Conservation (phyloP, 1,140 invertebrate species). For the Zaprionus camerounensis region DNA sequence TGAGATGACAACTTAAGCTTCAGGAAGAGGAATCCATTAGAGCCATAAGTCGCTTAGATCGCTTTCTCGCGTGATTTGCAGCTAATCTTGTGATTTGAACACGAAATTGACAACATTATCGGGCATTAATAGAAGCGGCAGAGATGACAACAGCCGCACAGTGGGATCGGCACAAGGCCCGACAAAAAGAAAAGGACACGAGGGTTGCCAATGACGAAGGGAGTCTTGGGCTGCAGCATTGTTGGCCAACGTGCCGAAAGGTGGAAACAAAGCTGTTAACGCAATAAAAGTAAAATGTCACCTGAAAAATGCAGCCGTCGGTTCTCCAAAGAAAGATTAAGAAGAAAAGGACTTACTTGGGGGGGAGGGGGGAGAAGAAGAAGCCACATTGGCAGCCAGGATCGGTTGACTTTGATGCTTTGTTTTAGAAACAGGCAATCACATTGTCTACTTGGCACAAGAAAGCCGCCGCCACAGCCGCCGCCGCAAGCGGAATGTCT, state of each 20-base stretch:
- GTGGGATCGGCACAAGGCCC: not conserved
- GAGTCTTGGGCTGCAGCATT: not conserved
- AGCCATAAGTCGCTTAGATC: not conserved
- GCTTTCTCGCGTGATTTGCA: not conserved
- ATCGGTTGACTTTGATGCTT: constrained; percentile 11
- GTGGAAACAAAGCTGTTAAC: constrained; percentile 7
- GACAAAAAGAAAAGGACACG: not conserved
- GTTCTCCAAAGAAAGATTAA: not conserved
- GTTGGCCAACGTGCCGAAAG: constrained; percentile 7
- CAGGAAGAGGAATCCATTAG: not conserved
- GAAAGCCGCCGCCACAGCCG: constrained; percentile 6
- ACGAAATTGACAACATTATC: constrained; percentile 12
- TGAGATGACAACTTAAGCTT: not conserved
- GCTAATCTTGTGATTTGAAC: not conserved
- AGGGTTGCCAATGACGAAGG: not conserved
- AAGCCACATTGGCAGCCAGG: constrained; percentile 2
- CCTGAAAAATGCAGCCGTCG: constrained; percentile 8
- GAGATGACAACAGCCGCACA: constrained; percentile 4
- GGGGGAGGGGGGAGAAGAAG: not conserved
- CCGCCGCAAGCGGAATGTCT: constrained; percentile 10
- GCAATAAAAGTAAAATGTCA: constrained; percentile 13
- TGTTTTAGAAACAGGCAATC: constrained; percentile 8
- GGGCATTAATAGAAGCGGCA: not conserved
- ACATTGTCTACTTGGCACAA: not conserved
- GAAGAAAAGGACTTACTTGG: not conserved